Evolutionary conservation across 53 echinoderm and acorn worm genomes (phyloP).

Genomic region (Mesocentrotus franciscanus): DNA sequence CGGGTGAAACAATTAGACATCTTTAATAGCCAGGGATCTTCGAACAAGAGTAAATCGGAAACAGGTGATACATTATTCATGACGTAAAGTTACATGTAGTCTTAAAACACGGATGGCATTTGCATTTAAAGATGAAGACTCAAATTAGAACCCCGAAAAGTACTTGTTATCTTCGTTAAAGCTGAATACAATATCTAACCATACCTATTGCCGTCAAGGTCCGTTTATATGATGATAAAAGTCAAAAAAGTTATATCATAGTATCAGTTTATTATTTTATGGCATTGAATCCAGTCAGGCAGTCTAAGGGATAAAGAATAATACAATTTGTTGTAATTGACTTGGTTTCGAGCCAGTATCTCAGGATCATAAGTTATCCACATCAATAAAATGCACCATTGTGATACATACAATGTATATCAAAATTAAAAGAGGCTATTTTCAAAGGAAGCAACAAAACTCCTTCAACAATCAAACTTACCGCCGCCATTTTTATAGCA

Average conservation of each 20-base stretch:
- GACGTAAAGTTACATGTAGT: not conserved
- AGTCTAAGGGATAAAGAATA: too few relatives aligned
- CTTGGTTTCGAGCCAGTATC: too few relatives aligned
- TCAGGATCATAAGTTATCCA: too few relatives aligned
- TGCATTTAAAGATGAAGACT: not conserved
- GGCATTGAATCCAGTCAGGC: too few relatives aligned
- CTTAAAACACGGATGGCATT: not conserved
- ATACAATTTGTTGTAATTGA: too few relatives aligned
- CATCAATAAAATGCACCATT: not conserved
- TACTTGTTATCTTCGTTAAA: too few relatives aligned
- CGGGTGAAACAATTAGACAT: conserved; percentile 29
- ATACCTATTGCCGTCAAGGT: too few relatives aligned
- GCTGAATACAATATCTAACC: too few relatives aligned
- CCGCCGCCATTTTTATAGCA: conserved; percentile 99
- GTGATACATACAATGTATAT: not conserved
- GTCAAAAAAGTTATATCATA: too few relatives aligned
- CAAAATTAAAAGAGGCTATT: not conserved
- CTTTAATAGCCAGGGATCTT: not conserved
- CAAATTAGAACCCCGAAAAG: too few relatives aligned
- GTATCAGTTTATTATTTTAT: too few relatives aligned
- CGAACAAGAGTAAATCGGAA: conserved; percentile 21
- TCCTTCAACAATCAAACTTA: conserved; percentile 46
- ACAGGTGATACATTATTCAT: conserved; percentile 9
- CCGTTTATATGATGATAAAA: too few relatives aligned
- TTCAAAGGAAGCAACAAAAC: not conserved